Evolutionary conservation across 2,113 vertebrate species (phyloP).

Genomic region (Phoenicopterus ruber): DNA sequence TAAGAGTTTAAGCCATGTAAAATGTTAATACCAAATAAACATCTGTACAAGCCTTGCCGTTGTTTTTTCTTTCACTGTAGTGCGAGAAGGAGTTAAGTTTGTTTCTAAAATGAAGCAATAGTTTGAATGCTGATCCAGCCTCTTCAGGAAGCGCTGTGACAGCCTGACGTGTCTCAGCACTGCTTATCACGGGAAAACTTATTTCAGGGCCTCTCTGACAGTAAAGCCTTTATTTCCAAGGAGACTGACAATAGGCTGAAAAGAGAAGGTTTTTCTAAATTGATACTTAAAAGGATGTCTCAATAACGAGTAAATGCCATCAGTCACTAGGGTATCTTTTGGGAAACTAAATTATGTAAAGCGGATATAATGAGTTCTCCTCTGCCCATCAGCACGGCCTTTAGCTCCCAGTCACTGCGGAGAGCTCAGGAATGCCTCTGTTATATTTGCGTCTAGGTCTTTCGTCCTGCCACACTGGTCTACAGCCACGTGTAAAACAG

Average conservation of each 20-base stretch:
- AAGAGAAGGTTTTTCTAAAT: background rate
- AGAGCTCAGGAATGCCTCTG: background rate
- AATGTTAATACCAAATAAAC: constrained; percentile 38
- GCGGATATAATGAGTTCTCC: background rate
- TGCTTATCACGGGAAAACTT: background rate
- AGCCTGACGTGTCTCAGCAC: background rate
- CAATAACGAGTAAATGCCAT: background rate
- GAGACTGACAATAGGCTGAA: background rate
- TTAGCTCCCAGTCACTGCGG: background rate
- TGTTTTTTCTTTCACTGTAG: background rate
- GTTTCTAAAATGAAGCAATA: background rate
- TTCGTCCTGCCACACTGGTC: background rate
- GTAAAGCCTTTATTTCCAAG: background rate
- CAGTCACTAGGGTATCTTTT: background rate
- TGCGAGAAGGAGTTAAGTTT: background rate
- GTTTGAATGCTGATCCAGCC: background rate
- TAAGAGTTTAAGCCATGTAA: background rate
- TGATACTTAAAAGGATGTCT: background rate
- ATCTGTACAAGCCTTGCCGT: background rate
- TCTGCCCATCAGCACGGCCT: background rate
- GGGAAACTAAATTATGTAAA: background rate
- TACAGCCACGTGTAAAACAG: background rate
- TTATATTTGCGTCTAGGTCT: background rate
- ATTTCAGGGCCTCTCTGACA: background rate
- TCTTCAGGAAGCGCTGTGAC: background rate